Evolutionary conservation across 2,113 vertebrate genomes (phyloP).

Genomic region (Calonectris borealis): DNA sequence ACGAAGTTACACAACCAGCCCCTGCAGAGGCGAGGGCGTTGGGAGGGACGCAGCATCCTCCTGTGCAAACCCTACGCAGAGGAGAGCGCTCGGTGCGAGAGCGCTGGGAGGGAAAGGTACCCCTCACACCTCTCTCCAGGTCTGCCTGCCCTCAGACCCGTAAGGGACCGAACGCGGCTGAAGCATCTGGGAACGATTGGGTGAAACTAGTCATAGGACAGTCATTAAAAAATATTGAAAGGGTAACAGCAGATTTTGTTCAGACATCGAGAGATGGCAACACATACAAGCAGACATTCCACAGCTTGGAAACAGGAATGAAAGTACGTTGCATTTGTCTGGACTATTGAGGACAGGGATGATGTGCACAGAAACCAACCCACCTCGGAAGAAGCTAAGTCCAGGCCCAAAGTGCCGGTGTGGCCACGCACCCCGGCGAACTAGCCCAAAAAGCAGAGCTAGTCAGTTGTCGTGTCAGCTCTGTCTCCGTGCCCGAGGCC

Average conservation of each 20-base stretch:
- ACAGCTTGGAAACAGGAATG: neutral
- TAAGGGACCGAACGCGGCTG: neutral
- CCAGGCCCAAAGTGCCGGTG: rapidly evolving
- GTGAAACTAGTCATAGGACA: neutral
- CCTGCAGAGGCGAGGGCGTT: neutral
- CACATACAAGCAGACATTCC: neutral
- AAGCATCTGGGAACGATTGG: neutral
- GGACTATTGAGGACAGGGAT: neutral
- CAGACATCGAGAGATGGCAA: neutral
- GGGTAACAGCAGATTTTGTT: neutral
- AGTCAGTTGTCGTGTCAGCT: neutral
- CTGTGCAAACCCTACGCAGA: neutral
- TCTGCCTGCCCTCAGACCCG: neutral
- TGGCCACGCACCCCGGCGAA: neutral
- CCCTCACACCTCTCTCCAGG: neutral
- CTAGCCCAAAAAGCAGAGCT: neutral
- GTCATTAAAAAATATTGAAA: neutral
- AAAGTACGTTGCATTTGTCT: neutral
- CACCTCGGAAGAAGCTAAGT: neutral
- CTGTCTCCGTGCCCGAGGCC: neutral
- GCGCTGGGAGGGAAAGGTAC: neutral
- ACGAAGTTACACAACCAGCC: slow-evolving; percentile 6
- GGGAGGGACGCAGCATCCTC: neutral
- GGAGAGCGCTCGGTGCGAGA: rapidly evolving
- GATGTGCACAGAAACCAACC: neutral